A percentile compares a stretch with the other conserved stretches of the same genome.
phyloP scores from a whole-genome alignment of 2,113 vertebrate species.

The Ursus arctos region DNA sequence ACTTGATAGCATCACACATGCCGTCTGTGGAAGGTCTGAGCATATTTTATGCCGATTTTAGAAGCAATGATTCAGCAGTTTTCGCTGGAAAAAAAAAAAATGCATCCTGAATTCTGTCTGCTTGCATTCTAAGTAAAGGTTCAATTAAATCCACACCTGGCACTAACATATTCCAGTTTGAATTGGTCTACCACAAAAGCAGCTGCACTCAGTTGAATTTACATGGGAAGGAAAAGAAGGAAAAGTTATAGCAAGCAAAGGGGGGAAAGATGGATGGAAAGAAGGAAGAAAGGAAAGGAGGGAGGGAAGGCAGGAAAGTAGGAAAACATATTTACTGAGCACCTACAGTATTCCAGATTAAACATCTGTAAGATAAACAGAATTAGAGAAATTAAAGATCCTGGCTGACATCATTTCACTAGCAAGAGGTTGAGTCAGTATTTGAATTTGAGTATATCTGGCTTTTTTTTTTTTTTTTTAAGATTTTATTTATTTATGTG shows the following conservation, averaged over 20 bases:
- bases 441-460: neutral
- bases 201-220: slow-evolving; percentile 64
- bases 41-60: slow-evolving; percentile 75
- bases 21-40: slow-evolving; percentile 68
- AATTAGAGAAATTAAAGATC: neutral
- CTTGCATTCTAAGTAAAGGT: slow-evolving; percentile 76
- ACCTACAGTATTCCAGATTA: neutral
- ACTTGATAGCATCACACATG: slow-evolving; percentile 42
- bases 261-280: neutral
- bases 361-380: neutral
- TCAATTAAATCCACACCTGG: slow-evolving; percentile 80
- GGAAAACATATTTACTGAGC: neutral
- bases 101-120: slow-evolving; percentile 78
- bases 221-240: slow-evolving; percentile 18
- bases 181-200: slow-evolving; percentile 69
- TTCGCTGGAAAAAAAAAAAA: slow-evolving; percentile 57
- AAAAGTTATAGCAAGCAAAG: neutral
- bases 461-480: neutral
- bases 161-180: slow-evolving; percentile 64
- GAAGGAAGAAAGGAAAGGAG: neutral
- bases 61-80: slow-evolving; percentile 81
- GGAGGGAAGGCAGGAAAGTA: neutral
- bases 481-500: too few relatives aligned
- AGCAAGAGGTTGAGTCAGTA: neutral
- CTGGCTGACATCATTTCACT: neutral